Conservation (phyloP, 2,113 vertebrate genomes). For the crab-eating macaque (Macaca fascicularis) region T2T-MFA8v1.1 NC_088375.1:43946001-43946500, state of each 20-base stretch:
- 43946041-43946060: no score
- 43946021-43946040: no score
- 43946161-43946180: no score
- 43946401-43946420: neutral
- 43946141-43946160: no score
- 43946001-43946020: no score
- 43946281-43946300: neutral
- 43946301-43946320: neutral
- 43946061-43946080: no score
- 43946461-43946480: neutral
- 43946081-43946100: no score
- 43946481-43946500: neutral
- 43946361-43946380: neutral
- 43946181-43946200: neutral
- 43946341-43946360: neutral
- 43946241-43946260: neutral
- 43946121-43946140: no score
- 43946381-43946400: neutral
- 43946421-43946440: neutral
- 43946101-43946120: no score
- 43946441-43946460: neutral
- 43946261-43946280: neutral
- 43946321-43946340: neutral
- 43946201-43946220: slow-evolving; percentile 4
- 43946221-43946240: slow-evolving; percentile 19